Percentiles rank a stretch among this genome's conserved stretches.
Evolutionary conservation across 2,888 invertebrate species (phyloP).

Genomic region (Scaptodrosophila latifasciaeformis): DNA sequence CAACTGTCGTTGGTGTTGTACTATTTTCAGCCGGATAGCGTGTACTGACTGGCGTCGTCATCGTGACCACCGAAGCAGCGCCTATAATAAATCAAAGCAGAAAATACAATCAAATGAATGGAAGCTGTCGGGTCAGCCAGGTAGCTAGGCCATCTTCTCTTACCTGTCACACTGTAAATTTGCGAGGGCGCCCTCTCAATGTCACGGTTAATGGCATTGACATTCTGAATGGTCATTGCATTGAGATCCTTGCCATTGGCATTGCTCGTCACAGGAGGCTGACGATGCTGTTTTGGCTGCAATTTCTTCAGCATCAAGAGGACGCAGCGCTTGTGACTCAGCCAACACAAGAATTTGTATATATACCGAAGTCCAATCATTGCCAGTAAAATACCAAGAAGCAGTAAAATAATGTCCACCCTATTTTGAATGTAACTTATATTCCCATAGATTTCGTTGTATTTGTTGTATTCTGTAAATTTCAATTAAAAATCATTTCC

Average conservation of each 20-base stretch:
- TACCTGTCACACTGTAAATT: conserved; percentile 72
- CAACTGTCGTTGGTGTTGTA: conserved; percentile 79
- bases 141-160: conserved; percentile 22
- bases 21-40: conserved; percentile 85
- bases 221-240: conserved; percentile 69
- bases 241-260: conserved; percentile 59
- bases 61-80: conserved; percentile 79
- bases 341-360: conserved; percentile 59
- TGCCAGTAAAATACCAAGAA: conserved; percentile 57
- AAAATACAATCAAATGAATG: neutral
- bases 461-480: conserved; percentile 52
- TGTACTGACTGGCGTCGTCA: conserved; percentile 82
- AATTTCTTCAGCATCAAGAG: conserved; percentile 50
- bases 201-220: conserved; percentile 66
- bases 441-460: conserved; percentile 56
- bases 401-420: conserved; percentile 57
- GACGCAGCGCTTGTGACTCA: conserved; percentile 53
- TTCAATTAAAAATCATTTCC: too few relatives aligned
- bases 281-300: conserved; percentile 39
- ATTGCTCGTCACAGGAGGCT: conserved; percentile 20
- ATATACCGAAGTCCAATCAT: conserved; percentile 58
- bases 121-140: conserved; percentile 9
- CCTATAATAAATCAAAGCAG: conserved; percentile 60
- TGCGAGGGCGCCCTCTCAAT: conserved; percentile 70
- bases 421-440: conserved; percentile 62